Percentiles rank a stretch among this genome's conserved stretches.
Conservation (phyloP, 2,888 invertebrate genomes). For the Sinodicranocentrus sp. region DNA sequence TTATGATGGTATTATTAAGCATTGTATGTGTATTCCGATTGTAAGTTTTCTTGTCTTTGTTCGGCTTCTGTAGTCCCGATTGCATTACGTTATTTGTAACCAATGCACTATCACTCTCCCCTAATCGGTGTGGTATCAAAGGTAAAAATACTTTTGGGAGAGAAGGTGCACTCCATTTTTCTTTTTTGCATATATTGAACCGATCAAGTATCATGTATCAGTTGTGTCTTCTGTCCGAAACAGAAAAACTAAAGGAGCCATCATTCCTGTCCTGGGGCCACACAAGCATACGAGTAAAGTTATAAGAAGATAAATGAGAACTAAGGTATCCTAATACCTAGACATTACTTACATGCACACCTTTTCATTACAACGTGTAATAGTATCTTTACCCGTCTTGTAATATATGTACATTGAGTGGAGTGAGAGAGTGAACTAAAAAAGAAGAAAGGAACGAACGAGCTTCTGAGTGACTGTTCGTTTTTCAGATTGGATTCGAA, state of each 20-base stretch:
- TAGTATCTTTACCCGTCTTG: background rate
- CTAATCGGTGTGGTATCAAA: no score
- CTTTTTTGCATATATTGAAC: background rate
- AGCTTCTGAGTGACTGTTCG: slow-evolving; percentile 1
- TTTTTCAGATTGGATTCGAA: background rate
- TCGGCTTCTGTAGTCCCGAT: no score
- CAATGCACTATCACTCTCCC: no score
- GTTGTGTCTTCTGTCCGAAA: background rate
- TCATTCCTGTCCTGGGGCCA: slow-evolving; percentile 4
- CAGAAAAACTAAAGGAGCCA: background rate
- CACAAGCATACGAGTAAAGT: no score
- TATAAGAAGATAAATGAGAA: no score
- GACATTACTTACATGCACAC: slow-evolving; percentile 13
- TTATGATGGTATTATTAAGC: no score
- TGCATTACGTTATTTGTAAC: no score
- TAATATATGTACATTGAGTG: background rate
- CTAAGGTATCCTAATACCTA: background rate
- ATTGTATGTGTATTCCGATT: no score
- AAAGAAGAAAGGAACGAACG: background rate
- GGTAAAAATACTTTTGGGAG: no score
- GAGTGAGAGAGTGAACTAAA: background rate
- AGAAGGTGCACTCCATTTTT: background rate
- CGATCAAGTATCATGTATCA: background rate
- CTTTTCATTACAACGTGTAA: slow-evolving; percentile 2
- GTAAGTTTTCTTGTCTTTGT: no score